A percentile compares a stretch with the other conserved stretches of the same genome.
Evolutionary conservation across 2,888 invertebrate genomes (phyloP).

Genomic region (Melieria picta): DNA sequence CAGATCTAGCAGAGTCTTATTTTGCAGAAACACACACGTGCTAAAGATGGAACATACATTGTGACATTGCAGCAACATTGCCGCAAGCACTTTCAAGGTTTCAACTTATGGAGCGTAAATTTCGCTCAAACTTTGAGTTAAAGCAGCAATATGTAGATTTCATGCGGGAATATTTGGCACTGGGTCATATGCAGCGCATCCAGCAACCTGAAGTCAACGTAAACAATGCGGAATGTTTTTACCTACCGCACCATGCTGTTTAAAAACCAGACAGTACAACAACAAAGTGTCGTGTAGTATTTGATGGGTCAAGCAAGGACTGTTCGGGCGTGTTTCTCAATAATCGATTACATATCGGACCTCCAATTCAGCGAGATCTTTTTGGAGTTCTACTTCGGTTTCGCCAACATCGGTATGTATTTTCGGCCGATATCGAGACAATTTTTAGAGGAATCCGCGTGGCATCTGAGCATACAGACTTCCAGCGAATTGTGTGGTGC

Average conservation of each 20-base stretch:
- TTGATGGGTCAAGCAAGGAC: conserved; percentile 35
- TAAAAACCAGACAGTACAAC: conserved; percentile 38
- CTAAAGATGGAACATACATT: conserved; percentile 1
- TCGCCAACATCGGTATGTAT: conserved; percentile 29
- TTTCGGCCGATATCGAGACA: conserved; percentile 29
- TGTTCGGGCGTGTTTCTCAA: conserved; percentile 25
- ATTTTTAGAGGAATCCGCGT: conserved; percentile 23
- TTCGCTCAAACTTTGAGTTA: conserved; percentile 20
- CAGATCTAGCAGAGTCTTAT: conserved; percentile 5
- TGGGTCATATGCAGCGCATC: conserved; percentile 40
- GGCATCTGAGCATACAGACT: conserved; percentile 6
- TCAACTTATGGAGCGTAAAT: conserved; percentile 32
- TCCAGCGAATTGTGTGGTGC: conserved; percentile 21
- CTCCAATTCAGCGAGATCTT: conserved; percentile 27
- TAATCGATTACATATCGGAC: conserved; percentile 27
- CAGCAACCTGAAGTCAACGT: conserved; percentile 19
- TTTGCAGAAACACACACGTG: neutral
- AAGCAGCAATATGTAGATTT: conserved; percentile 37
- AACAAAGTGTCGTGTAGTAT: conserved; percentile 36
- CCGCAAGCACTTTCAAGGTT: conserved; percentile 28
- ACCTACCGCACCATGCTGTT: conserved; percentile 42
- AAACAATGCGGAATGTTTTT: conserved; percentile 30
- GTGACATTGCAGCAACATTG: conserved; percentile 25
- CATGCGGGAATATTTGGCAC: conserved; percentile 36
- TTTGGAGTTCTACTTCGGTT: conserved; percentile 28